Conservation (phyloP, 2,113 vertebrate genomes). For the Cebus imitator region DNA sequence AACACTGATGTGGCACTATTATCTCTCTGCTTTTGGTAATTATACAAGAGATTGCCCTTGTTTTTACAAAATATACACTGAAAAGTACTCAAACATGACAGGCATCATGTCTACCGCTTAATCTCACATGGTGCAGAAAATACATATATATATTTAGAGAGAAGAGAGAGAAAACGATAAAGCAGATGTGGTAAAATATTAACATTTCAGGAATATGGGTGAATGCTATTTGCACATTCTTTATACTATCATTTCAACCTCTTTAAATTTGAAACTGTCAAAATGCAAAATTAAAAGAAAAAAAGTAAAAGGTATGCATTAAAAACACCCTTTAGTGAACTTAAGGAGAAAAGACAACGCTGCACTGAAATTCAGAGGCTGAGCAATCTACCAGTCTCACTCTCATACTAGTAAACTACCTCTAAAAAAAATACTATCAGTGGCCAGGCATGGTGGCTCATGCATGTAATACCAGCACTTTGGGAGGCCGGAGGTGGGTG, state of each 20-base stretch:
- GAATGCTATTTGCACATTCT: neutral
- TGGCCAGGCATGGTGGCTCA: neutral
- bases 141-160: neutral
- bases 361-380: neutral
- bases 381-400: neutral
- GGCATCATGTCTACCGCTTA: neutral
- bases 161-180: neutral
- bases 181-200: neutral
- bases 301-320: neutral
- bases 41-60: neutral
- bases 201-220: neutral
- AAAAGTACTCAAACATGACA: neutral
- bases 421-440: neutral
- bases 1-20: neutral
- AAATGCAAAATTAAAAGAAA: slow-evolving; percentile 42
- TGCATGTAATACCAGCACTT: too few species aligned
- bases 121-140: neutral
- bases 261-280: neutral
- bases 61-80: slow-evolving; percentile 3
- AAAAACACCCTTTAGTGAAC: neutral
- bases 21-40: slow-evolving; percentile 11
- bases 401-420: neutral
- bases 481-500: too few species aligned
- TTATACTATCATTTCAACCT: neutral
- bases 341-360: slow-evolving; percentile 15